Evolutionary conservation across 2,888 invertebrate genomes (phyloP), one percentile per base, ranked within the genome.

Genomic region (Pseudanteris insignis): DNA sequence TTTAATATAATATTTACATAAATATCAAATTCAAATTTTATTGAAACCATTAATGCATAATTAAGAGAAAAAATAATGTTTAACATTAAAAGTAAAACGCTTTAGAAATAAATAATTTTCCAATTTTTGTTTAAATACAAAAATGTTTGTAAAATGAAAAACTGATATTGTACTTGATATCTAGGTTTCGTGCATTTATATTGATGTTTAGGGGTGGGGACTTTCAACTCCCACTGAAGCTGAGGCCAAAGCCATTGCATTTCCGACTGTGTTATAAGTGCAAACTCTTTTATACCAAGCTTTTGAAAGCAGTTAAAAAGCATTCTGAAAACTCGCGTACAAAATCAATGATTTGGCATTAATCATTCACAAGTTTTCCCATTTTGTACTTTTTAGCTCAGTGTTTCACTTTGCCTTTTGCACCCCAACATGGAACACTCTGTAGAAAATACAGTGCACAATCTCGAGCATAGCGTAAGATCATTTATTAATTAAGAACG

Each of bases 281-380:
- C 32, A 11, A 44, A 15, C 33, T 29, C 29, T 6, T 18, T 18
- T 18, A 18, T 6, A 3, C 18, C 18, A 3, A 6, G 4, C 18
- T 50, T 50, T 58, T 50, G 48, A 47, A 57, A 57, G 48, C 25
- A 50, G 21, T 13, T 33, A 29, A 37, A 50, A 55, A 13, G 11
- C 36, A 2, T 8, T 33, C 6, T 2, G 10, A 38, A 15, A 26
- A 24, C 48, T 18, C 14, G 25, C 25, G 34, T 37, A 28, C 14
- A 58, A 50, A 58, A 58, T 58, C 58, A 24, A 50, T 58, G 48
- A 58, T 58, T 9, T 11, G 38, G 11, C 28, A 14, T 21, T 50
- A 58, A 58, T 50, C 32, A 50, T 58, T 50, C 33, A 58, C 9
- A 1, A 44, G 33, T 57, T 25, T 33, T 15, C 21, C 8, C 2